Evolutionary conservation across 1,140 invertebrate species (phyloP).

Genomic region (Drosophila arawakana): DNA sequence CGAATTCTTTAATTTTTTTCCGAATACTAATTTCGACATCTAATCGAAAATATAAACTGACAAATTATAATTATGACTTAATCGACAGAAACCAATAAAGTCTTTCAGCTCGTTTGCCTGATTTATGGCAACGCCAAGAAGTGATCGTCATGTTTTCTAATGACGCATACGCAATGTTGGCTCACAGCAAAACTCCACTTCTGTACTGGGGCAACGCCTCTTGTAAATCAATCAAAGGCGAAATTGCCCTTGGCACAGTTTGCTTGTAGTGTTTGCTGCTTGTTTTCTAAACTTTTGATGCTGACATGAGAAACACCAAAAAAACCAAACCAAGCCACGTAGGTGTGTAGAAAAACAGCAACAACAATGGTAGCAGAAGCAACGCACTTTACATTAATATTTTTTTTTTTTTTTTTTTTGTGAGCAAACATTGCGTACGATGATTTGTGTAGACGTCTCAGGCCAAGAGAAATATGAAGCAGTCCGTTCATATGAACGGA

Average conservation of each 20-base stretch:
- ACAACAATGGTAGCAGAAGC: slow-evolving; percentile 32
- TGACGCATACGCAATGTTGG: slow-evolving; percentile 70
- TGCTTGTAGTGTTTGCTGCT: slow-evolving; percentile 13
- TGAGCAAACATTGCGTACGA: slow-evolving; percentile 66
- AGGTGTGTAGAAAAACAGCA: slow-evolving; percentile 31
- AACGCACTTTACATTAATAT: slow-evolving; percentile 59
- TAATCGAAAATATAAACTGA: slow-evolving; percentile 71
- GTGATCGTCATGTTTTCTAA: slow-evolving; percentile 44
- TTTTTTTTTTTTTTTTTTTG: slow-evolving; percentile 38
- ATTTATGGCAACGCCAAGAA: slow-evolving; percentile 22
- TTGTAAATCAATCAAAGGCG: slow-evolving; percentile 78
- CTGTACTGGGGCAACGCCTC: slow-evolving; percentile 37
- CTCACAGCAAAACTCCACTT: slow-evolving; percentile 21
- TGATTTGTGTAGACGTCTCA: slow-evolving; percentile 73
- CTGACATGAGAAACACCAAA: slow-evolving; percentile 28
- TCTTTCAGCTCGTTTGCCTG: slow-evolving; percentile 26
- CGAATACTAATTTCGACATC: slow-evolving; percentile 58
- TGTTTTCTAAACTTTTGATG: slow-evolving; percentile 28
- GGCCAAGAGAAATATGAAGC: slow-evolving; percentile 65
- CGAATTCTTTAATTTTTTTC: slow-evolving; percentile 58
- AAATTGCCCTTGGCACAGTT: slow-evolving; percentile 77
- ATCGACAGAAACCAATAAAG: slow-evolving; percentile 53
- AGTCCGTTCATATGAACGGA: slow-evolving; percentile 45
- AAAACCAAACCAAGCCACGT: slow-evolving; percentile 21
- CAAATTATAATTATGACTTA: slow-evolving; percentile 80